Percentiles rank a stretch among this genome's conserved stretches.
Conservation (phyloP, 2,888 invertebrate genomes). For the Cosmia trapezina region DNA sequence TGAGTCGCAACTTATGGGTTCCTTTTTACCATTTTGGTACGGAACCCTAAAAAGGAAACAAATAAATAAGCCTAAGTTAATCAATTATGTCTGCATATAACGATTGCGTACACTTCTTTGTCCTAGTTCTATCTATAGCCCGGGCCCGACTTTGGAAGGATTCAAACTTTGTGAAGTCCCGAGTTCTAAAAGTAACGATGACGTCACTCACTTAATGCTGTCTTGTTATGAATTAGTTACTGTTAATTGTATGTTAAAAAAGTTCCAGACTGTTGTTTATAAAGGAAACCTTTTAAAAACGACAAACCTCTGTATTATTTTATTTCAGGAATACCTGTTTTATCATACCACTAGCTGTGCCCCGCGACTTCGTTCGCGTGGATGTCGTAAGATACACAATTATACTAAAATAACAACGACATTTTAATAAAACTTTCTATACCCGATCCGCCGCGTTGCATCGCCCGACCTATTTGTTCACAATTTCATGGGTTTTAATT, state of each 20-base stretch:
- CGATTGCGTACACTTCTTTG: conserved; percentile 37
- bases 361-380: too few relatives aligned
- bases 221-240: conserved; percentile 12
- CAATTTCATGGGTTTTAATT: too few relatives aligned
- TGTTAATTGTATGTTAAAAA: conserved; percentile 6
- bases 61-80: conserved; percentile 18
- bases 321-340: not conserved
- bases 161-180: conserved; percentile 26
- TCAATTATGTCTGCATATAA: conserved; percentile 20
- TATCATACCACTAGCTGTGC: too few relatives aligned
- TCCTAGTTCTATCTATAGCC: conserved; percentile 29
- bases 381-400: too few relatives aligned
- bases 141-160: conserved; percentile 26
- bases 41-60: too few relatives aligned
- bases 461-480: too few relatives aligned
- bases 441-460: too few relatives aligned
- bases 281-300: conserved; percentile 24
- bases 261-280: not conserved
- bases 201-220: conserved; percentile 16
- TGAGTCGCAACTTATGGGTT: too few relatives aligned
- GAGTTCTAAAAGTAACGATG: conserved; percentile 8
- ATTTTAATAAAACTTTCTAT: too few relatives aligned
- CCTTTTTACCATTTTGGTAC: too few relatives aligned
- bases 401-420: too few relatives aligned
- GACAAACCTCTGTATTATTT: not conserved